A percentile compares a stretch with the other conserved stretches of the same genome.
phyloP scores from a whole-genome alignment of 2,113 vertebrate genomes.

The Hippoglossus stenolepis region DNA sequence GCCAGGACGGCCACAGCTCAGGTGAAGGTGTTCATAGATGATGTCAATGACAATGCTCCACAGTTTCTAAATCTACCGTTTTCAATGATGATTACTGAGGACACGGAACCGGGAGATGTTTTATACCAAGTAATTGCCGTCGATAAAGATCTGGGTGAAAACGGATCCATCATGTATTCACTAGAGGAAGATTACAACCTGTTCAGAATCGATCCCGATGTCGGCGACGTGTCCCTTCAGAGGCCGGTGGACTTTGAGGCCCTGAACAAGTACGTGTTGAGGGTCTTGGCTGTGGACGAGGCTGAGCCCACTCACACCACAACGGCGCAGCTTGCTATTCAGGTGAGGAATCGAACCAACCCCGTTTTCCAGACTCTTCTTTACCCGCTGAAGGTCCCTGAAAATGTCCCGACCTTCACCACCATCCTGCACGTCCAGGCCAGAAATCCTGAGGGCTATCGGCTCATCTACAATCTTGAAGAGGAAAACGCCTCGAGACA shows the following conservation, averaged over 20 bases:
- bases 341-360: conserved; percentile 92
- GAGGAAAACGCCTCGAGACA: conserved; percentile 88
- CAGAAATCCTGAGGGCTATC: conserved; percentile 93
- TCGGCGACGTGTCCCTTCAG: conserved; percentile 92
- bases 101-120: conserved; percentile 92
- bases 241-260: conserved; percentile 92
- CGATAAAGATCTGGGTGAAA: conserved; percentile 89
- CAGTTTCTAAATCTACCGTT: conserved; percentile 91
- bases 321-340: conserved; percentile 87
- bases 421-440: conserved; percentile 95
- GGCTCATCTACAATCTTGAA: conserved; percentile 93
- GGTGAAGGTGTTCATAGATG: conserved; percentile 89
- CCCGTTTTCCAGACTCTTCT: conserved; percentile 93
- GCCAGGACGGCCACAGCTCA: conserved; percentile 85
- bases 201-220: conserved; percentile 91
- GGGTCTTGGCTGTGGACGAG: conserved; percentile 88
- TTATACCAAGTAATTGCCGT: conserved; percentile 91
- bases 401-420: conserved; percentile 91
- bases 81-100: conserved; percentile 88
- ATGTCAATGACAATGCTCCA: conserved; percentile 91
- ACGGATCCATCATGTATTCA: conserved; percentile 86
- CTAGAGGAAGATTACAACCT: conserved; percentile 90
- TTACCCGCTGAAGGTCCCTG: conserved; percentile 92
- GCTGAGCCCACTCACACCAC: conserved; percentile 84
- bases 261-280: conserved; percentile 90